Percentiles rank a stretch among this genome's conserved stretches.
Evolutionary conservation across 92 coral and sea anemone species (phyloP).

Genomic region (Zoanthus sansibaricus): DNA sequence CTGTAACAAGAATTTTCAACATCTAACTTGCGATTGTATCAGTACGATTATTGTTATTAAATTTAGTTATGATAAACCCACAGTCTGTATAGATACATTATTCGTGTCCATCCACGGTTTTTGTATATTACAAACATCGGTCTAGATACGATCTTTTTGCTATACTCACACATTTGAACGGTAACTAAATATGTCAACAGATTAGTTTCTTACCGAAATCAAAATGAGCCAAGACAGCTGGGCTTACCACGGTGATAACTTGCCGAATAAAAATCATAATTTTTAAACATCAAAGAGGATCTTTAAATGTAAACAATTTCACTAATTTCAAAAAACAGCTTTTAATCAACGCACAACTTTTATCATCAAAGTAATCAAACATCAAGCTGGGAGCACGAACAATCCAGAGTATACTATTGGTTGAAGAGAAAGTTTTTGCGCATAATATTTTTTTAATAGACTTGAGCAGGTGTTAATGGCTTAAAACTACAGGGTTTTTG

Average conservation of each 20-base stretch:
- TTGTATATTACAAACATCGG: background rate
- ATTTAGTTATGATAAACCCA: background rate
- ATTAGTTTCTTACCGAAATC: conserved; percentile 18
- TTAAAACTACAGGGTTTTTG: background rate
- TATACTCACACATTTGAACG: background rate
- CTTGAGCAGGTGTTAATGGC: conserved; percentile 18
- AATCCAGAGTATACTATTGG: conserved; percentile 30
- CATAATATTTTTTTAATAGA: conserved; percentile 11
- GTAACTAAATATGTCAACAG: background rate
- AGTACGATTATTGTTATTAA: background rate
- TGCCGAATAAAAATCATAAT: conserved; percentile 46
- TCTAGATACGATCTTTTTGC: background rate
- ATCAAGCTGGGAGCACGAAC: conserved; percentile 21
- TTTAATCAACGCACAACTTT: conserved; percentile 3
- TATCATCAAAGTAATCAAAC: background rate
- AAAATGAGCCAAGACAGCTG: conserved; percentile 26
- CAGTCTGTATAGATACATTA: background rate
- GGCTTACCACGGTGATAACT: conserved; percentile 38
- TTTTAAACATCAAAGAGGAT: conserved; percentile 2
- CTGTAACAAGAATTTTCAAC: background rate
- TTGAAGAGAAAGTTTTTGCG: conserved; percentile 13
- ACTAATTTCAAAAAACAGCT: conserved; percentile 3
- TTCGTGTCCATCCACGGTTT: too few relatives aligned
- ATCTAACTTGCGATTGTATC: background rate
- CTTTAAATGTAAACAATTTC: background rate